Conservation (phyloP, 1,140 invertebrate genomes). For the Aradophagus sp. region DNA sequence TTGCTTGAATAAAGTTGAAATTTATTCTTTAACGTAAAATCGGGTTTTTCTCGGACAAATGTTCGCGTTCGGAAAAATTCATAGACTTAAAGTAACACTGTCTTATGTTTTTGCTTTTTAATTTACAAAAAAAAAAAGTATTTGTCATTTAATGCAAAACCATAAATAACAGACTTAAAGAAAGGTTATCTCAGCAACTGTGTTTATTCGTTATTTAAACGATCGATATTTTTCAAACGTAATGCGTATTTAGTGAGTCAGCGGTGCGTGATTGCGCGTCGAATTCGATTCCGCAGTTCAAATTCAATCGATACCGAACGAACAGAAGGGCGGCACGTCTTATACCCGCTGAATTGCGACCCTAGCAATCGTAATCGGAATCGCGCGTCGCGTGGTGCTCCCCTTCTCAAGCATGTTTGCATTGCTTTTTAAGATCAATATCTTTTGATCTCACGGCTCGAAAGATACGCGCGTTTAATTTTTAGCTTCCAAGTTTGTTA, state of each 20-base stretch:
- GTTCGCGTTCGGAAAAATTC: too few species aligned
- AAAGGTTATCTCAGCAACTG: too few species aligned
- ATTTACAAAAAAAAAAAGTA: too few species aligned
- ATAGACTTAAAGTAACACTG: too few species aligned
- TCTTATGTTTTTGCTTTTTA: too few species aligned
- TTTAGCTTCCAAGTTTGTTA: slow-evolving; percentile 7
- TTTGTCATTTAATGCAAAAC: too few species aligned
- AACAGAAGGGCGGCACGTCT: slow-evolving; percentile 47
- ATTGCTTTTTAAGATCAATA: slow-evolving; percentile 39
- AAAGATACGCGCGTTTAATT: slow-evolving; percentile 23
- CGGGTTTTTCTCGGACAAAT: too few species aligned
- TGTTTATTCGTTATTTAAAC: too few species aligned
- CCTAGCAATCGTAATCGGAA: slow-evolving; percentile 35
- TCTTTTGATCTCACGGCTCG: slow-evolving; percentile 33
- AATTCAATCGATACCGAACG: slow-evolving; percentile 48
- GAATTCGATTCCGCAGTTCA: slow-evolving; percentile 46
- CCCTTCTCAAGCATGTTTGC: slow-evolving; percentile 30
- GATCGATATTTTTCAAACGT: slow-evolving; percentile 16
- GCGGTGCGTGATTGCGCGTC: slow-evolving; percentile 42
- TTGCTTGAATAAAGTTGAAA: too few species aligned
- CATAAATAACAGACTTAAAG: too few species aligned
- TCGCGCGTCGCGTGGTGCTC: slow-evolving; percentile 29
- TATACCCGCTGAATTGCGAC: slow-evolving; percentile 40
- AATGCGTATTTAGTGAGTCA: slow-evolving; percentile 50
- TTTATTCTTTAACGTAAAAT: too few species aligned